A percentile compares a stretch with the other conserved stretches of the same genome.
Conservation (phyloP, 2,888 invertebrate genomes). For the Leptothorax acervorum region DNA sequence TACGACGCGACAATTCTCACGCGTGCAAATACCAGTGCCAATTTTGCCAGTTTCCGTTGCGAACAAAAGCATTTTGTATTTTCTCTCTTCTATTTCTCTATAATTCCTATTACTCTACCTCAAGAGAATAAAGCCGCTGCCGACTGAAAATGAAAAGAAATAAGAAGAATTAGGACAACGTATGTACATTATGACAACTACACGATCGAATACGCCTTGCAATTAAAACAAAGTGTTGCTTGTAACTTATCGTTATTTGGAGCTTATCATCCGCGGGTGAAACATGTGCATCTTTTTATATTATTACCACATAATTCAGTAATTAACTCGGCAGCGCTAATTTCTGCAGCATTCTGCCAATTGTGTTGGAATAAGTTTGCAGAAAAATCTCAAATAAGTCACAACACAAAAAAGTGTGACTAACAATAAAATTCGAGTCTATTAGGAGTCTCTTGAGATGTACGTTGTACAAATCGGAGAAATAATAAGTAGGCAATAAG, state of each 20-base stretch:
- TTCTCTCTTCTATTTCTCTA: background rate
- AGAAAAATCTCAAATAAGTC: background rate
- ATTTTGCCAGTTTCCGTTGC: background rate
- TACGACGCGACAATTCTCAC: conserved; percentile 9
- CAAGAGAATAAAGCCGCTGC: background rate
- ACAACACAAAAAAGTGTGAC: background rate
- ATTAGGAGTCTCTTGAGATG: background rate
- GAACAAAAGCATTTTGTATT: background rate
- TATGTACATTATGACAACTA: too few relatives aligned
- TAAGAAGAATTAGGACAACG: background rate
- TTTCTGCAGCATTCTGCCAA: background rate
- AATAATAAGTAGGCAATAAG: background rate
- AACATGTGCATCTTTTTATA: background rate
- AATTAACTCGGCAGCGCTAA: background rate
- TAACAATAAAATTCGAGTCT: background rate
- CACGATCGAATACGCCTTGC: background rate
- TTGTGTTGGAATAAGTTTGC: background rate
- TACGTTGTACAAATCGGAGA: background rate
- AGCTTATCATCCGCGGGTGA: background rate
- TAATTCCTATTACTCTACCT: background rate
- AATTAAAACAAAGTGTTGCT: background rate
- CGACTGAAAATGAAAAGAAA: background rate
- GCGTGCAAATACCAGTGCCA: background rate
- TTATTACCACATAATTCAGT: background rate
- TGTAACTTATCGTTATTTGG: background rate